These are phyloP conservation scores for Tympanuchus pallidicinctus DNA, from an alignment of 2,113 vertebrate species.

Conservation along the genomic window DNA sequence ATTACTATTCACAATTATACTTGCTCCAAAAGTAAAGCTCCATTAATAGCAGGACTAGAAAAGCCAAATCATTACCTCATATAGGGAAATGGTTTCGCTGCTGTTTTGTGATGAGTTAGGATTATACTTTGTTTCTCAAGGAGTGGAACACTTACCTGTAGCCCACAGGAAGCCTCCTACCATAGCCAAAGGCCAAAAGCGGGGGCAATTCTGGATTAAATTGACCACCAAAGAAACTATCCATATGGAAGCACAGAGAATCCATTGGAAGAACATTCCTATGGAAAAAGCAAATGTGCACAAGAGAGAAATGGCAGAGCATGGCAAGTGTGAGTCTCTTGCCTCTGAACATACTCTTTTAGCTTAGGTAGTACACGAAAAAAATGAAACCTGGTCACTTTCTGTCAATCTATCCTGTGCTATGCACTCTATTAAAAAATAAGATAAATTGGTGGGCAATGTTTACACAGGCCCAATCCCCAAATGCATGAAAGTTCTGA, in stretches of 20 bases:
- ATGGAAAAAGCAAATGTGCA: conserved; percentile 27
- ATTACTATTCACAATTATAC: background rate
- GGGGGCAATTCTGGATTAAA: conserved; percentile 82
- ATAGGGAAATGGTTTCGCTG: background rate
- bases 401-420: background rate
- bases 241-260: conserved; percentile 89
- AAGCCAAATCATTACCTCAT: background rate
- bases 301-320: background rate
- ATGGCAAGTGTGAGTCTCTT: background rate
- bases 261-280: conserved; percentile 95
- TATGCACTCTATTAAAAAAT: background rate
- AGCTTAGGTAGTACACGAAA: background rate
- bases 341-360: background rate
- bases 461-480: background rate
- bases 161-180: conserved; percentile 90
- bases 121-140: background rate
- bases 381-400: background rate
- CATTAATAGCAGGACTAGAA: background rate
- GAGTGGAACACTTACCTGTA: conserved; percentile 81
- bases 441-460: background rate
- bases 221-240: conserved; percentile 82
- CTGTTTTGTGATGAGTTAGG: background rate
- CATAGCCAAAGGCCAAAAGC: conserved; percentile 90
- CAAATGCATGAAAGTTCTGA: background rate
- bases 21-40: background rate